phyloP scores from a whole-genome alignment of 1,140 invertebrate genomes.

The Andricus grossulariae region DNA sequence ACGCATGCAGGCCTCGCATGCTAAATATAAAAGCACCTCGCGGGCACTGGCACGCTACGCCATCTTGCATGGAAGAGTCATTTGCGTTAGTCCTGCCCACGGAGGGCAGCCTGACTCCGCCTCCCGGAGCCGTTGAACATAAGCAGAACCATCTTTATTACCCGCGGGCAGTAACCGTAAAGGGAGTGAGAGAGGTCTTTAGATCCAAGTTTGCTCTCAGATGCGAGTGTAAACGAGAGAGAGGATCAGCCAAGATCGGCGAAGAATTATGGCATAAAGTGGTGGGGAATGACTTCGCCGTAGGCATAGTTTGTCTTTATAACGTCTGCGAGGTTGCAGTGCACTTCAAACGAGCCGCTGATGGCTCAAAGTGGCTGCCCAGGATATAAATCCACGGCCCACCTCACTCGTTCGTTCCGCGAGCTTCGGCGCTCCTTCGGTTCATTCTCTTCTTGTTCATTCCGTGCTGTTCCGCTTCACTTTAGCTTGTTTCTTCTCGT shows the following conservation, averaged over 20 bases:
- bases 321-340: conserved; percentile 71
- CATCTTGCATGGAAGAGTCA: conserved; percentile 76
- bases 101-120: conserved; percentile 75
- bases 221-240: conserved; percentile 45
- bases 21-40: conserved; percentile 71
- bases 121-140: conserved; percentile 72
- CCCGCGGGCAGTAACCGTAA: conserved; percentile 71
- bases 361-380: conserved; percentile 75
- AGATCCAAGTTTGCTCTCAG: conserved; percentile 33
- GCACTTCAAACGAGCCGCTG: conserved; percentile 75
- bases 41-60: conserved; percentile 68
- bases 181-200: conserved; percentile 59
- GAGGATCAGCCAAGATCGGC: conserved; percentile 51
- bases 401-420: conserved; percentile 55
- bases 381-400: conserved; percentile 74
- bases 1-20: conserved; percentile 56
- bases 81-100: conserved; percentile 77
- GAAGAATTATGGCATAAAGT: conserved; percentile 73
- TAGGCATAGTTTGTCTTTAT: conserved; percentile 76
- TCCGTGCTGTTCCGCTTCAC: conserved; percentile 47
- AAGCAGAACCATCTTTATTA: conserved; percentile 77
- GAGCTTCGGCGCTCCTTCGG: conserved; percentile 43
- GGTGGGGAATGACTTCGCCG: conserved; percentile 73
- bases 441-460: conserved; percentile 21
- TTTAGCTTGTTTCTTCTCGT: conserved; percentile 43